Percentiles rank a stretch among this genome's conserved stretches.
phyloP scores from a whole-genome alignment of 2,113 vertebrate species.

The Synchiropus splendidus region DNA sequence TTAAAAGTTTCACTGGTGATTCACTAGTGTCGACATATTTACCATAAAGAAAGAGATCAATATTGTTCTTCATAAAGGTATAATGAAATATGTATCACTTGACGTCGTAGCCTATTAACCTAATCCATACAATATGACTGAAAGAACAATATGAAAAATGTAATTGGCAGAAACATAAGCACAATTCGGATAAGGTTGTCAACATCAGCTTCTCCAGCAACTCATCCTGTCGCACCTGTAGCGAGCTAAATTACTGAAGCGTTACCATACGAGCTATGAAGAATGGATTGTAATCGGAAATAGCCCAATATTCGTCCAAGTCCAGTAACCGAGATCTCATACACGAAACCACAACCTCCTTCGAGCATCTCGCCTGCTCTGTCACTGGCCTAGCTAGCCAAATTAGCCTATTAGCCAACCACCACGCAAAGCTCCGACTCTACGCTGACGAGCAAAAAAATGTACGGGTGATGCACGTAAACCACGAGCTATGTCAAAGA shows the following conservation, averaged over 20 bases:
- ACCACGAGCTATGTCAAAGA: fast-evolving
- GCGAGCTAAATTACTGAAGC: constrained; percentile 15
- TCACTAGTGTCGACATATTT: not conserved
- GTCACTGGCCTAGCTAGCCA: constrained; percentile 46
- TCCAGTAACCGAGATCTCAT: not conserved
- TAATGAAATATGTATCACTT: too few species aligned
- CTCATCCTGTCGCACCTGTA: constrained; percentile 13
- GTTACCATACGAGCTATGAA: not conserved
- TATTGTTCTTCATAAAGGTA: too few species aligned
- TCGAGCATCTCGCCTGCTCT: constrained; percentile 36
- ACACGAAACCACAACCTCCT: constrained; percentile 34
- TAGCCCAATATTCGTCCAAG: too few species aligned
- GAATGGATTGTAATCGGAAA: not conserved
- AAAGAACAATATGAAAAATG: too few species aligned
- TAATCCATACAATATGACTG: not conserved
- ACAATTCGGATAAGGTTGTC: constrained; percentile 26
- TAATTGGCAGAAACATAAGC: too few species aligned
- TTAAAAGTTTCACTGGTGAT: too few species aligned
- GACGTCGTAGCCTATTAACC: not conserved
- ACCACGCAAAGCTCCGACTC: constrained; percentile 10
- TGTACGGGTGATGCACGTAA: too few species aligned
- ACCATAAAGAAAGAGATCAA: not conserved
- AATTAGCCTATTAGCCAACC: constrained; percentile 58
- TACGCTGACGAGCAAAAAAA: not conserved
- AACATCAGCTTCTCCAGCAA: constrained; percentile 36